phyloP scores from a whole-genome alignment of 2,888 invertebrate genomes.

The Eupeodes latifasciatus region DNA sequence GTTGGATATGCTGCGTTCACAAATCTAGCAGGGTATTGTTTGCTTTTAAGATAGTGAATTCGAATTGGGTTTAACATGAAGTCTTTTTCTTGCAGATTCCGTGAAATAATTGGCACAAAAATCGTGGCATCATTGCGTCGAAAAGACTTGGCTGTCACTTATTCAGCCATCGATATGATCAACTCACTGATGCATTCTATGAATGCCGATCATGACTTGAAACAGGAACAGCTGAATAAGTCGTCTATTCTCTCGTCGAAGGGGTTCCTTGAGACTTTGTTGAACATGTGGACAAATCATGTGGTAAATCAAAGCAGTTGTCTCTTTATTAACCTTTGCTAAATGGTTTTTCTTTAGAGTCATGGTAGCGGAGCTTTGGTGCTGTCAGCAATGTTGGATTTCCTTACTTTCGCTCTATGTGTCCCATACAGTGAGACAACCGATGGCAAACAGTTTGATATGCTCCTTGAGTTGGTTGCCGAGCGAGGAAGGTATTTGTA shows the following conservation, averaged over 20 bases:
- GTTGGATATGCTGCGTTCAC: slow-evolving; percentile 99
- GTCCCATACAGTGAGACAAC: slow-evolving; percentile 99
- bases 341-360: slow-evolving; percentile 85
- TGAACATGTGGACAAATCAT: slow-evolving; percentile 97
- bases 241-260: slow-evolving; percentile 96
- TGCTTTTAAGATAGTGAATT: background rate
- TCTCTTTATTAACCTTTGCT: background rate
- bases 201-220: slow-evolving; percentile 97
- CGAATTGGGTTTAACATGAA: background rate
- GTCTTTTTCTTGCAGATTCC: slow-evolving; percentile 87
- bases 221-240: slow-evolving; percentile 99
- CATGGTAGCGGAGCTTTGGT: slow-evolving; percentile 97
- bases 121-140: slow-evolving; percentile 95
- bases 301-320: slow-evolving; percentile 88
- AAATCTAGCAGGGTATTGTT: slow-evolving; percentile 89
- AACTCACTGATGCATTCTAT: slow-evolving; percentile 99
- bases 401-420: slow-evolving; percentile 98
- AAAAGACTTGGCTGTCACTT: slow-evolving; percentile 95
- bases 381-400: slow-evolving; percentile 98
- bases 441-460: slow-evolving; percentile 97
- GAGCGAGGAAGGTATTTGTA: slow-evolving; percentile 95
- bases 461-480: slow-evolving; percentile 96
- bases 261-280: slow-evolving; percentile 95
- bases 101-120: slow-evolving; percentile 96
- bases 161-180: slow-evolving; percentile 98